These are phyloP conservation scores for Pyrocephalus nanus DNA, from an alignment of 2,797 vertebrate genomes.

Conservation along the genomic window DNA sequence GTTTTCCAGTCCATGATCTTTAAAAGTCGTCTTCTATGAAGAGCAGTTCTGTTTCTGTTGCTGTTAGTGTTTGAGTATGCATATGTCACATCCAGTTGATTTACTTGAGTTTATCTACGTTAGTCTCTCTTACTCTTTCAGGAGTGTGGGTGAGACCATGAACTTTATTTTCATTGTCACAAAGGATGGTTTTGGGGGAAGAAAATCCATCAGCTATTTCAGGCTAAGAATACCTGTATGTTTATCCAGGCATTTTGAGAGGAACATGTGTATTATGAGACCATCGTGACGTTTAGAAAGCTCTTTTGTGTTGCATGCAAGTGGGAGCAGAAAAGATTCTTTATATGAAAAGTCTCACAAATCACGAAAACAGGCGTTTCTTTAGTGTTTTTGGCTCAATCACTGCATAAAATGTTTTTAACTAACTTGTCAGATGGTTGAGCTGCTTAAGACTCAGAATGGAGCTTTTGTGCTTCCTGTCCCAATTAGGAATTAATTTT, in stretches of 20 bases:
- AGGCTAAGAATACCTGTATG: neutral
- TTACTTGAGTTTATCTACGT: neutral
- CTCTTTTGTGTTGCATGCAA: conserved; percentile 5
- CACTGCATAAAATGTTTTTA: conserved; percentile 52
- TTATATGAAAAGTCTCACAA: conserved; percentile 49
- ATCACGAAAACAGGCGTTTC: conserved; percentile 38
- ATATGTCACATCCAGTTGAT: neutral
- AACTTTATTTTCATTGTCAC: neutral
- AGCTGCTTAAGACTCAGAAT: conserved; percentile 61
- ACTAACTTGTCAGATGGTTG: conserved; percentile 62
- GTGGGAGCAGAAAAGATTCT: conserved; percentile 56
- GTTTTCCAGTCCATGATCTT: neutral
- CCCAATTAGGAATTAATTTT: conserved; percentile 65
- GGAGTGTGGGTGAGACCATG: neutral
- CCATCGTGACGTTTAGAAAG: conserved; percentile 1
- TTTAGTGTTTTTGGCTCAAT: conserved; percentile 46
- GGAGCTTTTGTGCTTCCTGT: conserved; percentile 59
- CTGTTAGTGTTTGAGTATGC: neutral
- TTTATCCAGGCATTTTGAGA: neutral
- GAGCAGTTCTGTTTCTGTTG: neutral
- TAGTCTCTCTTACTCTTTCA: neutral
- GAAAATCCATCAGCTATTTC: neutral
- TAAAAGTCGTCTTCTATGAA: neutral
- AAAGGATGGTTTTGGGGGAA: neutral
- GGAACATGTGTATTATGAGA: neutral